Evolutionary conservation across 2,888 invertebrate genomes (phyloP).

Genomic region (Lochmaea capreae): DNA sequence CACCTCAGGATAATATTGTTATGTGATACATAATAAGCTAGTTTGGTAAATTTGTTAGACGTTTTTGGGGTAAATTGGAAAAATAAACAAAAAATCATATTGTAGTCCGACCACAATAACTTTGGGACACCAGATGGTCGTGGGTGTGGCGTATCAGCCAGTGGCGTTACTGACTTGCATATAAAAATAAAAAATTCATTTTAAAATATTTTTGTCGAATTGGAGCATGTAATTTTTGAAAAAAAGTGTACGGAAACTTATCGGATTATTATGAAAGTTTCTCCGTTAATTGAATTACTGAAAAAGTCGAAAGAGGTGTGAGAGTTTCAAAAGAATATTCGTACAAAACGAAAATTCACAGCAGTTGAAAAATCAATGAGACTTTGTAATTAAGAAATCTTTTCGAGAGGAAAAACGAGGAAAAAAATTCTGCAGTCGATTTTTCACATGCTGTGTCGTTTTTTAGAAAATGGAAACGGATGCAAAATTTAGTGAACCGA

Average conservation of each 20-base stretch:
- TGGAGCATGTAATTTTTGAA: background rate
- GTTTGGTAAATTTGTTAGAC: no score
- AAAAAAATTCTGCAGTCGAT: conserved; percentile 8
- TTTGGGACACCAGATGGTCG: no score
- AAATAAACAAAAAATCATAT: no score
- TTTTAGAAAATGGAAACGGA: background rate
- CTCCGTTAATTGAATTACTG: conserved; percentile 51
- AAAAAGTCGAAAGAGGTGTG: conserved; percentile 54
- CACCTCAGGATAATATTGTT: no score
- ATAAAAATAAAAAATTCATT: no score
- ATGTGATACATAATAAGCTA: no score
- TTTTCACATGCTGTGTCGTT: background rate
- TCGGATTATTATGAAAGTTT: conserved; percentile 30
- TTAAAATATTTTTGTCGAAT: background rate
- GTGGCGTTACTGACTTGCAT: no score
- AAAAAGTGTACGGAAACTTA: conserved; percentile 21
- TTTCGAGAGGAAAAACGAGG: conserved; percentile 20
- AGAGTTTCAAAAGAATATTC: conserved; percentile 49
- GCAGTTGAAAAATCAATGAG: conserved; percentile 31
- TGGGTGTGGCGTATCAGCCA: no score
- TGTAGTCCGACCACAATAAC: no score
- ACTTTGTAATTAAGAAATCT: conserved; percentile 32
- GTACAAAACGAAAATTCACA: conserved; percentile 54
- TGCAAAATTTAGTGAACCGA: background rate
- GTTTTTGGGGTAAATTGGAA: no score